Percentiles rank a stretch among this genome's conserved stretches.
phyloP scores from a whole-genome alignment of 2,797 vertebrate genomes.

The Meda fulgida region DNA sequence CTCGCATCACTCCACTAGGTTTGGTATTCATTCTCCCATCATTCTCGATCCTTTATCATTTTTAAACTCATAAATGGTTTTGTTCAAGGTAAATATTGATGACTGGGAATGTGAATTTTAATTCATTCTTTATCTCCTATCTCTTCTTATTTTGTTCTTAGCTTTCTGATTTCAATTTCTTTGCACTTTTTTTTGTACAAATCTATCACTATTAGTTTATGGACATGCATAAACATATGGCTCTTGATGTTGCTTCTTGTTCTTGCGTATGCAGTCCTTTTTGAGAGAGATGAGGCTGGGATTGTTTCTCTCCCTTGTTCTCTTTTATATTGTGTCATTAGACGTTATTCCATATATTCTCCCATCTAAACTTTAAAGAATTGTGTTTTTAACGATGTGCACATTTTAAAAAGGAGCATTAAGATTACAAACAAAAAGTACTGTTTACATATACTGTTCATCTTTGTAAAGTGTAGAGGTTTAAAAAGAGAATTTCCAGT shows the following conservation, averaged over 20 bases:
- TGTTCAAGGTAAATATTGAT: constrained; percentile 44
- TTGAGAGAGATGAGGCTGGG: constrained; percentile 39
- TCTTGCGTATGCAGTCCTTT: constrained; percentile 33
- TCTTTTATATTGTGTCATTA: constrained; percentile 46
- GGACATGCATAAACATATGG: constrained; percentile 58
- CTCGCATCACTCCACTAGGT: constrained; percentile 31
- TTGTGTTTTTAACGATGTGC: constrained; percentile 65
- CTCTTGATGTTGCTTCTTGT: constrained; percentile 35
- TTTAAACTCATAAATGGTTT: constrained; percentile 39
- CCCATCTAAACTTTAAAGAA: constrained; percentile 48
- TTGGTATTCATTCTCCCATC: constrained; percentile 34
- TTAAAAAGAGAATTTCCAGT: constrained; percentile 78
- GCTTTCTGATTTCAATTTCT: constrained; percentile 53
- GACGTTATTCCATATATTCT: constrained; percentile 47
- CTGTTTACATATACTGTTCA: constrained; percentile 79
- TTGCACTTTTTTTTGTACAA: constrained; percentile 73
- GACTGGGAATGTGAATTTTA: constrained; percentile 67
- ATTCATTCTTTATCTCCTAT: constrained; percentile 42
- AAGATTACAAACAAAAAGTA: constrained; percentile 63
- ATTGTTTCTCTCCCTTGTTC: constrained; percentile 13
- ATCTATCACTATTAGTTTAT: constrained; percentile 62
- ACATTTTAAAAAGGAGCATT: constrained; percentile 65
- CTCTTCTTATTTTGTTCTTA: constrained; percentile 25
- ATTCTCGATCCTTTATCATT: constrained; percentile 46
- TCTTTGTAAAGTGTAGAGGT: constrained; percentile 82